Conservation (phyloP, 2,113 vertebrate genomes). For the Terrapene triunguis region DNA sequence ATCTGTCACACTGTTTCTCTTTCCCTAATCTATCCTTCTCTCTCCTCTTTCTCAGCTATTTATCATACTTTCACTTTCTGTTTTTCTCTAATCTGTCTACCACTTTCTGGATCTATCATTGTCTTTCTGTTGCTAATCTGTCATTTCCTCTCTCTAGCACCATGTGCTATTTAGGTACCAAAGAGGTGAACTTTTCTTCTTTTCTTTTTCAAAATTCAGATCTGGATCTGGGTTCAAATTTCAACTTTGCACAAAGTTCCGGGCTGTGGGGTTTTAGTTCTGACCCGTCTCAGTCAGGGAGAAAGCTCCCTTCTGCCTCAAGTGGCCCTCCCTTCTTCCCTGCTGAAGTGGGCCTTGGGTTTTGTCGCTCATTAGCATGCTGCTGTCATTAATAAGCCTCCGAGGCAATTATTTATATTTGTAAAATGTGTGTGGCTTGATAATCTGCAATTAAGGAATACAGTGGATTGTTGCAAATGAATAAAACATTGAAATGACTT, state of each 20-base stretch:
- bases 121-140: background rate
- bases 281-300: background rate
- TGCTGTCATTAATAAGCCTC: conserved; percentile 18
- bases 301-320: fast-evolving
- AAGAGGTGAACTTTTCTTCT: background rate
- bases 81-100: background rate
- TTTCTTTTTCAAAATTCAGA: no score
- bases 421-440: background rate
- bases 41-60: background rate
- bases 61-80: background rate
- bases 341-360: background rate
- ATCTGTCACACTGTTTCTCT: background rate
- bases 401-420: conserved; percentile 7
- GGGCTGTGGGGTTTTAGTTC: background rate
- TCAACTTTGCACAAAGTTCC: no score
- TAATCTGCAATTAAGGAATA: background rate
- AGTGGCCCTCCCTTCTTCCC: background rate
- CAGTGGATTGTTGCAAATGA: background rate
- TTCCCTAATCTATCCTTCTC: background rate
- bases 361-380: fast-evolving
- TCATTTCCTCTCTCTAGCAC: background rate
- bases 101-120: background rate
- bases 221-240: background rate
- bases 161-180: background rate
- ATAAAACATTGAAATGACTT: background rate